Percentiles rank a stretch among this genome's conserved stretches.
Evolutionary conservation across 2,797 vertebrate species (phyloP).

Genomic region (Micropoecilia bifurca): DNA sequence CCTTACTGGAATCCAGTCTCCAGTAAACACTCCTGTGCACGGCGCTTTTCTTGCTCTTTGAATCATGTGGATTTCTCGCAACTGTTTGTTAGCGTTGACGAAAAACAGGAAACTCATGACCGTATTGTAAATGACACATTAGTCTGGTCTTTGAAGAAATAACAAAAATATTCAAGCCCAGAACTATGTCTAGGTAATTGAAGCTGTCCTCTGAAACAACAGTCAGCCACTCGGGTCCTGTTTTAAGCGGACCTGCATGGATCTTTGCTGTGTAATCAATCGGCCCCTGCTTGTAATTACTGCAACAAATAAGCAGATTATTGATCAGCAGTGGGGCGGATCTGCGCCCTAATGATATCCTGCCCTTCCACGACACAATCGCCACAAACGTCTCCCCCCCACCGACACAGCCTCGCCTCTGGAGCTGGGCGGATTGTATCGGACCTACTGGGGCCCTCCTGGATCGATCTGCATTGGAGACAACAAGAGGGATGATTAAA

Average conservation of each 20-base stretch:
- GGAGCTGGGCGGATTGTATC: slow-evolving; percentile 47
- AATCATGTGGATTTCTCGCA: slow-evolving; percentile 27
- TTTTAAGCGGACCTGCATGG: slow-evolving; percentile 65
- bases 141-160: not conserved
- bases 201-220: slow-evolving; percentile 16
- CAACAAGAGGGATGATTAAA: slow-evolving; percentile 61
- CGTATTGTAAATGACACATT: not conserved
- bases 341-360: slow-evolving; percentile 39
- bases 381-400: slow-evolving; percentile 8
- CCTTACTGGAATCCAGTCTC: slow-evolving; percentile 55
- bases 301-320: slow-evolving; percentile 69
- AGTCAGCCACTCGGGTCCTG: slow-evolving; percentile 40
- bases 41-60: slow-evolving; percentile 27
- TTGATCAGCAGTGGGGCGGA: slow-evolving; percentile 57
- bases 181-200: not conserved
- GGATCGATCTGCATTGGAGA: slow-evolving; percentile 55
- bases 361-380: slow-evolving; percentile 33
- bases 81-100: slow-evolving; percentile 9
- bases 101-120: not conserved
- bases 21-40: slow-evolving; percentile 9
- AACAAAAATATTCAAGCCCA: not conserved
- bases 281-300: slow-evolving; percentile 71
- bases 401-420: slow-evolving; percentile 26
- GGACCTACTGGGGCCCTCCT: slow-evolving; percentile 41
- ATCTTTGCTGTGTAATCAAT: slow-evolving; percentile 62